Conservation (phyloP, 2,113 vertebrate genomes). For the Prolemur simus region DNA sequence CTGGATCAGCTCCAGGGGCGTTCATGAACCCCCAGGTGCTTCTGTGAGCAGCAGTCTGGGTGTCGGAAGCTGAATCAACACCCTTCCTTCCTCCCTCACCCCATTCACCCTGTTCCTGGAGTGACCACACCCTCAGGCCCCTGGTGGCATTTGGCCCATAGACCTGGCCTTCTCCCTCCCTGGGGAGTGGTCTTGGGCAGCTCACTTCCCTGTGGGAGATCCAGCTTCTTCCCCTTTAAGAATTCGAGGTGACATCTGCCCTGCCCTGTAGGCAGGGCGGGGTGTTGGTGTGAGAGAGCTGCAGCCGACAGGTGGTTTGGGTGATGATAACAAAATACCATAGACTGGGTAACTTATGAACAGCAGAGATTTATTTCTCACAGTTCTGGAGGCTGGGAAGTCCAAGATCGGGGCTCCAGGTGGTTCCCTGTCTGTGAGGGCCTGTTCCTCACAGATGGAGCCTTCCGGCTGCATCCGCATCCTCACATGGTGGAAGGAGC, state of each 20-base stretch:
- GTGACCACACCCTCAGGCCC: neutral
- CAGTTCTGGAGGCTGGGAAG: neutral
- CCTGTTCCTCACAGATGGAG: neutral
- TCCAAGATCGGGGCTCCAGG: neutral
- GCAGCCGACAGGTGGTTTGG: neutral
- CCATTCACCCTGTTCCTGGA: neutral
- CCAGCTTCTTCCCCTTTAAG: neutral
- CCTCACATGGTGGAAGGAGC: neutral
- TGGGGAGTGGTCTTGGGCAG: neutral
- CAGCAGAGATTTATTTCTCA: neutral
- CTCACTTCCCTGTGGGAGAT: neutral
- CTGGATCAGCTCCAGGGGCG: no score
- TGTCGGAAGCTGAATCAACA: rapidly evolving
- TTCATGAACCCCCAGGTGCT: neutral
- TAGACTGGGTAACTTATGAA: no score
- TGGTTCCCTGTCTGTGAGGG: neutral
- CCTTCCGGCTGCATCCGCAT: no score
- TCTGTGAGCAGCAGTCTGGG: neutral
- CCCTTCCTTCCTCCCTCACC: rapidly evolving
- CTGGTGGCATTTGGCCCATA: neutral
- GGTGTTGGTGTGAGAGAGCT: neutral
- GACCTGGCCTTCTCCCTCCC: neutral
- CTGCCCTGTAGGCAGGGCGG: neutral
- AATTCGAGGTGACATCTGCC: rapidly evolving
- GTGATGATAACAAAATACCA: neutral